Conservation (phyloP, 2,113 vertebrate species). For the Stictonetta naevosa region DNA sequence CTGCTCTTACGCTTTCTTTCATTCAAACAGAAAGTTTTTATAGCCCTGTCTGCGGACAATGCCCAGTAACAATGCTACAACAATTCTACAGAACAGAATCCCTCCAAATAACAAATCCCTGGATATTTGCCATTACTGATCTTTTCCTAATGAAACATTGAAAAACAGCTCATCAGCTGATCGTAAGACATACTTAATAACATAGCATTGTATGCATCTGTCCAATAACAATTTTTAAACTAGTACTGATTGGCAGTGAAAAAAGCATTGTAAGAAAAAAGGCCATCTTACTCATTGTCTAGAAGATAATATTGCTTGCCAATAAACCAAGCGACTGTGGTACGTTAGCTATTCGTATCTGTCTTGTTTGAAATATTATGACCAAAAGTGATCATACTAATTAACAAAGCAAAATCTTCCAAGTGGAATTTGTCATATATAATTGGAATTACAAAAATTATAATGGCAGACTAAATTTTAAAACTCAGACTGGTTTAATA, state of each 20-base stretch:
- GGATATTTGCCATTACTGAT: not conserved
- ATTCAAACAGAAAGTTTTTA: not conserved
- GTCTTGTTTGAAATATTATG: not conserved
- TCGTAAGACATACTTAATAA: not conserved
- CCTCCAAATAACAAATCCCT: not conserved
- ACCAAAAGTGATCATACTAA: not conserved
- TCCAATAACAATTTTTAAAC: not conserved
- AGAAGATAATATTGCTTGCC: not conserved
- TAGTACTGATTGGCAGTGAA: not conserved
- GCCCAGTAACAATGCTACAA: not conserved
- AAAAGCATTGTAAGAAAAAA: not conserved
- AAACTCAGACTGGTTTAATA: not conserved
- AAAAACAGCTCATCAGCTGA: not conserved
- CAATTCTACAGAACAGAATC: not conserved
- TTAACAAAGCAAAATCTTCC: not conserved
- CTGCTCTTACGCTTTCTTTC: not conserved
- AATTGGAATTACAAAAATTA: not conserved
- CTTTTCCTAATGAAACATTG: not conserved
- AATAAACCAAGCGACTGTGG: not conserved
- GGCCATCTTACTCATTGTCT: slow-evolving; percentile 26
- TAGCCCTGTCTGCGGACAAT: not conserved
- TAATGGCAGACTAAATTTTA: not conserved
- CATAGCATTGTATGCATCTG: not conserved
- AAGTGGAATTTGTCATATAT: rapidly evolving
- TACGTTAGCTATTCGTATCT: not conserved